Conservation (phyloP, 37 sponge, comb jelly and placozoan species). For the Mnemiopsis leidyi region DNA sequence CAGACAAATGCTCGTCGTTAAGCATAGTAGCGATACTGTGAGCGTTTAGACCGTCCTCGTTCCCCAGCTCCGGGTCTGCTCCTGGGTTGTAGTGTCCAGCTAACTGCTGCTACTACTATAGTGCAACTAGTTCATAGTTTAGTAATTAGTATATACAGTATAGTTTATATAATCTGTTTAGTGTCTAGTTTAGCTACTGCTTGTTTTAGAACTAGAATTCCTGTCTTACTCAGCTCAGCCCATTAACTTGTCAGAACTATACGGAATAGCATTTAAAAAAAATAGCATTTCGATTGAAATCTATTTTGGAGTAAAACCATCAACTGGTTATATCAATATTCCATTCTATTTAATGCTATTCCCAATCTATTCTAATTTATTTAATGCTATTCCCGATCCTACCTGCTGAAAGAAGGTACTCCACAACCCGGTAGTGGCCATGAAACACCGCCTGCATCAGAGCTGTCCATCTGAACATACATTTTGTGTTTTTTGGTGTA, state of each 20-base stretch:
- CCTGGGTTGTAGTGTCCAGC: not conserved
- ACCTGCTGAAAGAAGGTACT: slow-evolving; percentile 26
- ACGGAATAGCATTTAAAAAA: no score
- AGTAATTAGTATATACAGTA: no score
- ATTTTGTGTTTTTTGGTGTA: no score
- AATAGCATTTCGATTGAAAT: no score
- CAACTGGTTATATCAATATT: no score
- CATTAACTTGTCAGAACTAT: no score
- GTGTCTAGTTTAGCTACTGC: no score
- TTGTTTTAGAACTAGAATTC: no score
- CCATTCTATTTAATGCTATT: not conserved
- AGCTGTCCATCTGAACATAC: slow-evolving; percentile 37
- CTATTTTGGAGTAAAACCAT: no score
- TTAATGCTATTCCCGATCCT: not conserved
- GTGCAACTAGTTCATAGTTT: no score
- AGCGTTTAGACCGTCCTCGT: slow-evolving; percentile 1
- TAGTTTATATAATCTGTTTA: no score
- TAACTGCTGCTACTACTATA: not conserved
- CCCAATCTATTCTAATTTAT: not conserved
- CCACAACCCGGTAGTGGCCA: slow-evolving; percentile 27
- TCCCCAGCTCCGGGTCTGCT: not conserved
- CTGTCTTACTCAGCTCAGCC: no score
- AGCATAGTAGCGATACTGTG: slow-evolving; percentile 4
- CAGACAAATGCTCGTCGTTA: not conserved
- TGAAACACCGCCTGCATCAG: slow-evolving; percentile 60